Conservation (phyloP, 1,140 invertebrate genomes). For the Drosophila leontia region DNA sequence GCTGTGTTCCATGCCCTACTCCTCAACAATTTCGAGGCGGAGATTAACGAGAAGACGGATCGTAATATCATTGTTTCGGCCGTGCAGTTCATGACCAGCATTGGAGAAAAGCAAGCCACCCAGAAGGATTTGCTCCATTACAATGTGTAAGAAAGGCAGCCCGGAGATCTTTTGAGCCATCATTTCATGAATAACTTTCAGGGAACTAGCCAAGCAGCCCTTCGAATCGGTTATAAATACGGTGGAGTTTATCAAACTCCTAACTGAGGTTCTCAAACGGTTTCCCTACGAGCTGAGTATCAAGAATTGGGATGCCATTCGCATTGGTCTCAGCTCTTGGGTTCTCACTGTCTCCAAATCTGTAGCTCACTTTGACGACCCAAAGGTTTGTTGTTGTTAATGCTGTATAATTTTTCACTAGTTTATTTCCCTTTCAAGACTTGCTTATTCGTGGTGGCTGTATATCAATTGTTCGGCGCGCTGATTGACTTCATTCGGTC, state of each 20-base stretch:
- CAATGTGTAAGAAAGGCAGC: constrained; percentile 64
- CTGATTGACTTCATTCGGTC: constrained; percentile 85
- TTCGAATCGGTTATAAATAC: constrained; percentile 74
- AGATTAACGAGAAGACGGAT: constrained; percentile 73
- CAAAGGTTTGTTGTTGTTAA: constrained; percentile 74
- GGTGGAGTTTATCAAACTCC: constrained; percentile 84
- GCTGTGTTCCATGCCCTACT: constrained; percentile 63
- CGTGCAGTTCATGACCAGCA: constrained; percentile 63
- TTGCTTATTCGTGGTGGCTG: constrained; percentile 85
- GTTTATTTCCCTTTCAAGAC: constrained; percentile 72
- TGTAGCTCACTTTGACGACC: constrained; percentile 78
- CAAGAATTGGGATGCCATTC: constrained; percentile 88
- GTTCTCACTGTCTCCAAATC: constrained; percentile 86
- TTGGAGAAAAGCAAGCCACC: constrained; percentile 52
- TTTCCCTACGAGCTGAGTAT: constrained; percentile 85
- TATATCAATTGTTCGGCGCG: constrained; percentile 86
- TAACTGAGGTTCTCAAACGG: constrained; percentile 83
- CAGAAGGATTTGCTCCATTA: constrained; percentile 72
- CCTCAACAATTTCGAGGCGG: constrained; percentile 75
- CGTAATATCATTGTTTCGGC: constrained; percentile 64
- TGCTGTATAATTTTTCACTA: background rate
- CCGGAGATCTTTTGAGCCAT: background rate
- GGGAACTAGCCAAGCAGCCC: constrained; percentile 49
- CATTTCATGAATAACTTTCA: constrained; percentile 5
- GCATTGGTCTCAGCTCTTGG: constrained; percentile 89